phyloP scores from a whole-genome alignment of 2,797 vertebrate species.

The Cirrhinus mrigala region DNA sequence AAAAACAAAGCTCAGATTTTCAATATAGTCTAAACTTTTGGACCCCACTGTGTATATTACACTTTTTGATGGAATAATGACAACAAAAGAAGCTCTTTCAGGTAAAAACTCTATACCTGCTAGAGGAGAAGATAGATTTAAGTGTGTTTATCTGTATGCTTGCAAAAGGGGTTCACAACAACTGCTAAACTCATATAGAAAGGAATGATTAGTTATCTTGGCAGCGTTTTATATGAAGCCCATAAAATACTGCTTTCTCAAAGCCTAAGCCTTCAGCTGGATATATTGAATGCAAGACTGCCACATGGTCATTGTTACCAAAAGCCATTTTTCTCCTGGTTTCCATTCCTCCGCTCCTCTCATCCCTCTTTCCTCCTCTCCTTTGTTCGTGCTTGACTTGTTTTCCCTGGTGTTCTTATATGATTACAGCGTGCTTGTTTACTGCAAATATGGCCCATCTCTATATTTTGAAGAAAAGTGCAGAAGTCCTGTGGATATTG shows the following conservation, averaged over 20 bases:
- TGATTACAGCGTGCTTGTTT: slow-evolving; percentile 34
- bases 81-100: background rate
- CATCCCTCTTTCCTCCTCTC: slow-evolving; percentile 10
- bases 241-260: slow-evolving; percentile 30
- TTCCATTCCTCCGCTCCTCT: slow-evolving; percentile 21
- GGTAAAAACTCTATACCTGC: background rate
- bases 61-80: slow-evolving; percentile 6
- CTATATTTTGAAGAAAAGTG: slow-evolving; percentile 4
- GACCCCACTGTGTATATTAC: background rate
- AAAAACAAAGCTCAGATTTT: background rate
- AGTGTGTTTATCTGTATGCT: slow-evolving; percentile 17
- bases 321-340: slow-evolving; percentile 36
- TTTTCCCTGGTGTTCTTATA: slow-evolving; percentile 37
- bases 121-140: background rate
- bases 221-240: slow-evolving; percentile 31
- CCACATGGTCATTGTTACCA: slow-evolving; percentile 46
- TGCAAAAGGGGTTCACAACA: slow-evolving; percentile 9
- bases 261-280: slow-evolving; percentile 41
- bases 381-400: slow-evolving; percentile 32
- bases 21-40: slow-evolving; percentile 3
- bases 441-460: slow-evolving; percentile 1
- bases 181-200: slow-evolving; percentile 24
- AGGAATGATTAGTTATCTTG: slow-evolving; percentile 28
- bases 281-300: slow-evolving; percentile 35
- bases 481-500: slow-evolving; percentile 13